Conservation (phyloP, 2,888 invertebrate species). For the Leucophenga montana region DNA sequence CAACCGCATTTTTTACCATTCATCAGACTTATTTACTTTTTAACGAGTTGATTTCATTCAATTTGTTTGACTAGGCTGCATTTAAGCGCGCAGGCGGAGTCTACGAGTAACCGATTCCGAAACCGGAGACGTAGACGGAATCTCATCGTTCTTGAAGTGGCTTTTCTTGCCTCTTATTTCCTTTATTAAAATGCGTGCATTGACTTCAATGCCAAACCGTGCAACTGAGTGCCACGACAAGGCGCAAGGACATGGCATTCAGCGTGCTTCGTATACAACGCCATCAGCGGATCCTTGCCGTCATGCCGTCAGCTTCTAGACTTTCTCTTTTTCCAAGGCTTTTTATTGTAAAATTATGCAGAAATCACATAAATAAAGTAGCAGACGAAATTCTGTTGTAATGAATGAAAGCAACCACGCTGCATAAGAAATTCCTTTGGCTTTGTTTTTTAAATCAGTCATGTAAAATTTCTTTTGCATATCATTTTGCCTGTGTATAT, state of each 20-base stretch:
- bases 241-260: not conserved
- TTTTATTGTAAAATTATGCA: conserved; percentile 36
- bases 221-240: conserved; percentile 1
- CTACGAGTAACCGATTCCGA: not conserved
- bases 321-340: not conserved
- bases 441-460: not conserved
- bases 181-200: conserved; percentile 49
- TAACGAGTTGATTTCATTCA: conserved; percentile 73
- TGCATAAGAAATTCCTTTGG: conserved; percentile 4
- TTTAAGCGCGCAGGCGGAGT: conserved; percentile 31
- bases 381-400: conserved; percentile 4
- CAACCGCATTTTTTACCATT: conserved; percentile 61
- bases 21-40: conserved; percentile 72
- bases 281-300: not conserved
- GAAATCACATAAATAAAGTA: conserved; percentile 30
- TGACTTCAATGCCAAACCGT: conserved; percentile 40
- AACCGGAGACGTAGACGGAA: not conserved
- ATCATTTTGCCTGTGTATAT: not conserved
- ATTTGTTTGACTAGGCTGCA: conserved; percentile 70
- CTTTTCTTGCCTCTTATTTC: conserved; percentile 19
- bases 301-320: not conserved
- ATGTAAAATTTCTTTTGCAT: conserved; percentile 7
- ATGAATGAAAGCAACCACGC: conserved; percentile 1
- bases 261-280: no score
- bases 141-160: conserved; percentile 13